A percentile compares a stretch with the other conserved stretches of the same genome.
Evolutionary conservation across 2,113 vertebrate genomes (phyloP).

Genomic region (Amia ocellicauda): DNA sequence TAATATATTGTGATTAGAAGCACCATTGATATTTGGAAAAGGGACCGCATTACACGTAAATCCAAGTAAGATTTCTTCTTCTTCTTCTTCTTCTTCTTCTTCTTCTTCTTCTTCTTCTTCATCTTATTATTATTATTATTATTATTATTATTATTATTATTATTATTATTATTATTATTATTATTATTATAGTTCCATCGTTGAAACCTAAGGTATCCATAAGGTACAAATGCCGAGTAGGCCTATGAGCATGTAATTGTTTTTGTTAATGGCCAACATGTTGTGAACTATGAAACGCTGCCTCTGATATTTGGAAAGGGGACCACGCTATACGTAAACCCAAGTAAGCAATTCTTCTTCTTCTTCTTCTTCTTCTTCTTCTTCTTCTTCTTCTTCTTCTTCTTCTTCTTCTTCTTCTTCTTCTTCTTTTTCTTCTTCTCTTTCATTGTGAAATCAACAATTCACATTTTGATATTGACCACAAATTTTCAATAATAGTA

Average conservation of each 20-base stretch:
- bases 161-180: neutral
- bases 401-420: too few species aligned
- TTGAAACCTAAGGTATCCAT: too few species aligned
- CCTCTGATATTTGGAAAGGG: slow-evolving; percentile 34
- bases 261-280: slow-evolving; percentile 19
- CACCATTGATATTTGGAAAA: slow-evolving; percentile 6
- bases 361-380: too few species aligned
- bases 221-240: too few species aligned
- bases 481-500: too few species aligned
- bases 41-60: slow-evolving; percentile 4
- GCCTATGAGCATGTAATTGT: neutral
- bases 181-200: neutral
- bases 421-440: too few species aligned
- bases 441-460: too few species aligned
- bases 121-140: neutral
- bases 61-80: neutral
- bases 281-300: slow-evolving; percentile 6
- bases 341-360: slow-evolving; percentile 33
- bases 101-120: neutral
- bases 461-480: too few species aligned
- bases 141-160: neutral
- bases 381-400: too few species aligned
- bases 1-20: too few species aligned
- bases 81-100: neutral
- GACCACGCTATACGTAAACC: slow-evolving; percentile 25